phyloP scores from a whole-genome alignment of 1,140 invertebrate genomes.

The Platorchestia sp. region DNA sequence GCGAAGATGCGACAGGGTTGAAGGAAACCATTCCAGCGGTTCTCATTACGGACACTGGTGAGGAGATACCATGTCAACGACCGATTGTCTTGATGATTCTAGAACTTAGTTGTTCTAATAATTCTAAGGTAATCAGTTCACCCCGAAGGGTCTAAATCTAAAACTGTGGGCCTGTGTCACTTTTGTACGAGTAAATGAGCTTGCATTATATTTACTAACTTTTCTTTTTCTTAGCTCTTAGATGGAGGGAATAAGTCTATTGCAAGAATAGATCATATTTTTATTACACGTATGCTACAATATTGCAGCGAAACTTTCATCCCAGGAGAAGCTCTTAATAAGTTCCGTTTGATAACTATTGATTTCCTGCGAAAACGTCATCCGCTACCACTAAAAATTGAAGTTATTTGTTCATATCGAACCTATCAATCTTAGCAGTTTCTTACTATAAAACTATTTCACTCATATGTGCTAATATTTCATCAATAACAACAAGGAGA shows the following conservation, averaged over 20 bases:
- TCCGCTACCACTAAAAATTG: not conserved
- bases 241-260: too few relatives aligned
- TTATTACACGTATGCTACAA: too few relatives aligned
- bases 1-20: conserved; percentile 62
- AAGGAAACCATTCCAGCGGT: conserved; percentile 69
- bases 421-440: not conserved
- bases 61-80: conserved; percentile 14
- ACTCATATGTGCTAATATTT: not conserved
- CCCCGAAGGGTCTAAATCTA: too few relatives aligned
- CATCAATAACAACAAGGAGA: not conserved
- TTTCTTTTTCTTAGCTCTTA: too few relatives aligned
- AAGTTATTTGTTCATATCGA: not conserved
- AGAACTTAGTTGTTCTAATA: too few relatives aligned
- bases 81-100: not conserved
- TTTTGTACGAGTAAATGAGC: too few relatives aligned
- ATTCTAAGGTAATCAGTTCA: too few relatives aligned
- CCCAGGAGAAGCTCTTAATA: too few relatives aligned
- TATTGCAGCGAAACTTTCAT: too few relatives aligned
- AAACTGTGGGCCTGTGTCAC: too few relatives aligned
- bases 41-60: conserved; percentile 72
- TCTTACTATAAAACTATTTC: not conserved
- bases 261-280: too few relatives aligned
- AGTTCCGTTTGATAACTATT: not conserved
- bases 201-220: too few relatives aligned
- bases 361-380: not conserved